Base-by-base conservation (phyloP, 2,797 vertebrate species). In the Ctenosaura bakeri region DNA sequence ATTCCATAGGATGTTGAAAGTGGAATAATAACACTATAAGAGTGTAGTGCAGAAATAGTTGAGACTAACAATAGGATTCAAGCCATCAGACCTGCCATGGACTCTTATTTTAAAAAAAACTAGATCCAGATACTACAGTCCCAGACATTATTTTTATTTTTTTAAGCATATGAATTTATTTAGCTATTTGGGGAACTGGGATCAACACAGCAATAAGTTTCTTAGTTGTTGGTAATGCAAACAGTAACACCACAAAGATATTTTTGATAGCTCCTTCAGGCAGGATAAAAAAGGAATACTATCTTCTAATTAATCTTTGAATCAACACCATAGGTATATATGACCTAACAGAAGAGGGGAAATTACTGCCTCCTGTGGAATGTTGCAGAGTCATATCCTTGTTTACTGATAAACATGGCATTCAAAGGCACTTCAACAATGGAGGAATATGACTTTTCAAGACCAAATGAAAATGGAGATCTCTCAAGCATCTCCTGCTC, bases 271-370 rank as follows among this genome's bases (percentile, higher is more conserved):
- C 85, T 32, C 38, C 74, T 29, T 16, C 74, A 64, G 59, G 77
- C 4, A 50, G 59, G 29, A 8, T 20, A 66, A 78, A 85, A 46
- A 46, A 62, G 12, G 18, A 29, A n/a, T 24, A 42, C 14, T 16
- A 74, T 77, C 16, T 77, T 78, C 22, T 78, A 78, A 78, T 87
- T 86, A 86, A 62, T 86, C 71, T 62, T 86, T 76, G 71, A 86
- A 56, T 54, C 29, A 32, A 38, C 50, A 59, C 3, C 2, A 4
- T 78, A 54, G 46, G 20, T 54, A 38, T 38, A 12, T 74, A 69
- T 42, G 35, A 87, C 24, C 42, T 66, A 66, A 66, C 13, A 50
- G 42, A 6, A 79, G 35, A 46, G 10, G 32, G 62, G 32, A 50
- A 50, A 52, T 52, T 22, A 87, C 79, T 79, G 38, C 32, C 24